Evolutionary conservation across 2,797 vertebrate genomes (phyloP), one percentile per base, ranked within the genome.

Genomic region (Argentina silus): DNA sequence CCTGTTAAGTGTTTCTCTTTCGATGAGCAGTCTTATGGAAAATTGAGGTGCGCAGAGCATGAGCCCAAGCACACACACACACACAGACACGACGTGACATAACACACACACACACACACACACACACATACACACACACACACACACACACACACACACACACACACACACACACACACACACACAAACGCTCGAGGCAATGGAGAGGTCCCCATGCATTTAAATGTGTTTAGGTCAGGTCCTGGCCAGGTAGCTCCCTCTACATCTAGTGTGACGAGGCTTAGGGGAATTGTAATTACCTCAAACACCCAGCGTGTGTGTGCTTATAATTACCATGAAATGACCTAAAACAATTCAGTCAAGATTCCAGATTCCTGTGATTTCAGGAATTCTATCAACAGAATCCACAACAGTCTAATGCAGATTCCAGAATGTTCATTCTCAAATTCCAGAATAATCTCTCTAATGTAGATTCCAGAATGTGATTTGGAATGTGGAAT

Each of bases 1-100:
- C 82, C 83, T 89, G 83, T 79, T 88, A 84, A 85, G 80, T 85
- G 84, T 88, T 88, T 90, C 80, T 82, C 81, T 73, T 80, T 74
- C 86, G 62, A 61, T 78, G 81, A 83, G 82, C 76, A 62, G 70
- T 72, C 82, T 75, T 60, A 83, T 14, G 51, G 81, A 90, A 90
- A 89, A 85, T 85, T 80, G 83, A 86, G 82, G 84, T 79, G 80
- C 81, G 70, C 74, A 79, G 72, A 77, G 53, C 45, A 78, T 71
- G 83, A 84, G 79, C 77, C 62, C 69, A 70, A 43, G 43, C 60
- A 44, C 60, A 62, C 60, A 44, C 60, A 62, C 60, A 23, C 56
- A 62, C 60, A 62, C 60, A 62, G 8, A 48, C 60, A 62, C 27
- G 7, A 27, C 42, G 27, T 42, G 27, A 62, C 60, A 62, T 27